Base-by-base conservation (phyloP, 2,888 invertebrate genomes). In the Leucoma salicis region DNA sequence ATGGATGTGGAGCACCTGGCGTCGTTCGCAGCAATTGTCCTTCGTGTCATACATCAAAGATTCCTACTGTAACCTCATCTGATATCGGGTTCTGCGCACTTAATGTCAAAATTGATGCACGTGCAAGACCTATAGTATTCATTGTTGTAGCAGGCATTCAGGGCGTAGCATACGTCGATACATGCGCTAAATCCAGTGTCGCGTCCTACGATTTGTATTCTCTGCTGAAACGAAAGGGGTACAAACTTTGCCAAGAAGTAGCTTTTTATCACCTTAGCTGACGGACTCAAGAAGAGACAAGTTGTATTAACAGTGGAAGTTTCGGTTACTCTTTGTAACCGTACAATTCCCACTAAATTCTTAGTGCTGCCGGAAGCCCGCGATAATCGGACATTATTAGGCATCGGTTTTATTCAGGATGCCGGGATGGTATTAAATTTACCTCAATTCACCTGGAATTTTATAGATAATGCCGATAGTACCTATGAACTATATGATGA, bases 391-490 rank as follows among this genome's bases (percentile, higher is more conserved):
- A 40, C 45, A 4, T 29, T 45, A 11, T 15, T 45, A 3, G 40
- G 45, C 7, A 24, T 45, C 3, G 39, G 29, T 6, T 45, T 45
- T 25, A 39, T 40, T 8, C 45, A 45, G 13, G 37, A 45, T 21
- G 39, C 45, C 11, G 18, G 24, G 2, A 45, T 40, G 21, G 13
- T 36, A 5, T 12, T 45, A 10, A 45, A 39, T 15, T 12, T 45
- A 14, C 33, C 45, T 8, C 45, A 45, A 25, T 31, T 33, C 12
- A 25, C 25, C 3, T 25, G 25, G 25, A 3, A 25, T 2, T 25
- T 25, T n/a, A 16, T 6, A 16, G 6, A 16, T 16, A 8, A 25
- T 25, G n/a, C 10, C 8, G 10, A 25, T 4, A 2, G 8, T 5
- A 25, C 25, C 25, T 25, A 25, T 8, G 25, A 25, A 8, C 10